Evolutionary conservation across 2,113 vertebrate species (phyloP).

Genomic region (Corydoras maculifer): DNA sequence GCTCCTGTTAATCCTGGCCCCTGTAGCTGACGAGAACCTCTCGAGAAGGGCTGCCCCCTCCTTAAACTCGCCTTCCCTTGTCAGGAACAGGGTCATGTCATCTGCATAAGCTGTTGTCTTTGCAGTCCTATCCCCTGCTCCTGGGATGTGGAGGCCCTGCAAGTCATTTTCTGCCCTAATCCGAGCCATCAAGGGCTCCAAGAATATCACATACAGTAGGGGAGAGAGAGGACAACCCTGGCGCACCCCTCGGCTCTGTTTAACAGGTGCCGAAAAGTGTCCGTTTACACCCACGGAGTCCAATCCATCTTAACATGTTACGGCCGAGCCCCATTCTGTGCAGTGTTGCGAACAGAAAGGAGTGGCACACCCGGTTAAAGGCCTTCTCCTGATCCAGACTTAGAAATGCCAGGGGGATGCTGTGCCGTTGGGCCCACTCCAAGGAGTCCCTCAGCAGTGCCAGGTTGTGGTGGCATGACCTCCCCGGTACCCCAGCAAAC

Average conservation of each 20-base stretch:
- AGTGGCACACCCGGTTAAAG: constrained; percentile 8
- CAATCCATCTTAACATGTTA: not conserved
- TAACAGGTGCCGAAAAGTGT: no score
- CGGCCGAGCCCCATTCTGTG: not conserved
- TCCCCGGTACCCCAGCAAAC: not conserved
- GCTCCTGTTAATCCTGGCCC: not conserved
- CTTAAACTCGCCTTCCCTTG: not conserved
- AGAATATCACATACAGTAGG: not conserved
- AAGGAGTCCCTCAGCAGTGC: not conserved
- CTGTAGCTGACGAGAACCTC: not conserved
- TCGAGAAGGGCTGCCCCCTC: not conserved
- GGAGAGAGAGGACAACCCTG: constrained; percentile 22
- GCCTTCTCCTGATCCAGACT: constrained; percentile 23
- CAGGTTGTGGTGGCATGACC: not conserved
- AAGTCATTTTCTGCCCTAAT: no score
- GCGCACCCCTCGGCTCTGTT: constrained; percentile 1
- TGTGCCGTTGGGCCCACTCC: not conserved
- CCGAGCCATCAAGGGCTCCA: no score
- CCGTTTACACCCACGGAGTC: not conserved
- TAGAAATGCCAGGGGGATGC: not conserved
- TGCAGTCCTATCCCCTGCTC: not conserved
- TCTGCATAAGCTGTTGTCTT: not conserved
- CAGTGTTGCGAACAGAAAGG: not conserved
- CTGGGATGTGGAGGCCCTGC: not conserved
- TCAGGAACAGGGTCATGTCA: not conserved